Evolutionary conservation across 2,888 invertebrate genomes (phyloP).

Genomic region (Drosophila dives): DNA sequence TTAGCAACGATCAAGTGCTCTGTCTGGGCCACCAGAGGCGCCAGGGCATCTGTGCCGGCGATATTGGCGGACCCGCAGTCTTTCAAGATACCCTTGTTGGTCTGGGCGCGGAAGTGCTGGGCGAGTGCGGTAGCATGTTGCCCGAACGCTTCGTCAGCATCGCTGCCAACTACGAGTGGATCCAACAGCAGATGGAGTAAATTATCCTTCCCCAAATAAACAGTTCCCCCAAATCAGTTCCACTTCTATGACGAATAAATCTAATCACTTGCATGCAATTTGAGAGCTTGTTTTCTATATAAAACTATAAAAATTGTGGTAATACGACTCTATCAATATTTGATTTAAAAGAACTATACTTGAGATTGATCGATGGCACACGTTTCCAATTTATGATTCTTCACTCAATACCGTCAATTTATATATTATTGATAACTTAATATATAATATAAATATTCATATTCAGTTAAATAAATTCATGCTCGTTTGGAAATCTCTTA

Average conservation of each 20-base stretch:
- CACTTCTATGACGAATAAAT: background rate
- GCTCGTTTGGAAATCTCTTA: background rate
- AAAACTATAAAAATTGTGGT: background rate
- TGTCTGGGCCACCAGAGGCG: conserved; percentile 75
- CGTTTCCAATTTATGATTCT: background rate
- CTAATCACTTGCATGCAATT: background rate
- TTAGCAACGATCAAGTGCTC: conserved; percentile 62
- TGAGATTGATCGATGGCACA: conserved; percentile 6
- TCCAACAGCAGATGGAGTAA: conserved; percentile 64
- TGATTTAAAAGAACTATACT: background rate
- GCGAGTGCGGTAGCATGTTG: conserved; percentile 73
- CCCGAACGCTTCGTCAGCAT: conserved; percentile 79
- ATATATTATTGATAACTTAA: background rate
- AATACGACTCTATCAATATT: background rate
- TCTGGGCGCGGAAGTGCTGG: conserved; percentile 70
- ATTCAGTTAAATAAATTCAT: background rate
- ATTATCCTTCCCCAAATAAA: conserved; percentile 3
- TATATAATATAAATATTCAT: background rate
- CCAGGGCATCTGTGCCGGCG: conserved; percentile 82
- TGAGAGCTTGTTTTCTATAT: background rate
- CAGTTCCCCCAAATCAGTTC: background rate
- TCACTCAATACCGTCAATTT: background rate
- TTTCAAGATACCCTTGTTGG: conserved; percentile 70
- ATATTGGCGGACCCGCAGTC: conserved; percentile 82
- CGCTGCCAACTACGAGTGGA: conserved; percentile 68